Conservation (phyloP, 2,888 invertebrate species). For the Listrodromus nycthemerus region DNA sequence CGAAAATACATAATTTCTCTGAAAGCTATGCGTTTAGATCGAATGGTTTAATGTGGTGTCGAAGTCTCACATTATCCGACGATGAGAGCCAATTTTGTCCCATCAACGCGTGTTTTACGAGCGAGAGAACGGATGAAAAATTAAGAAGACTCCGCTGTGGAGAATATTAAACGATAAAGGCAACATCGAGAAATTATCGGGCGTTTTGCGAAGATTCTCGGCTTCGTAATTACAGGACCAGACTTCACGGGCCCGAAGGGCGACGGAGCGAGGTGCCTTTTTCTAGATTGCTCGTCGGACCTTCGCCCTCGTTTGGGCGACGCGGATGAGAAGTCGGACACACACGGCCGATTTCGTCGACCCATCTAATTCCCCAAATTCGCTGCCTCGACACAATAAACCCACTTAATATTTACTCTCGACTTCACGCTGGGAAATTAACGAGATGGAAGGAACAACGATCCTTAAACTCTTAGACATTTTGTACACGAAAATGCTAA, state of each 20-base stretch:
- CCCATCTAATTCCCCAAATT: background rate
- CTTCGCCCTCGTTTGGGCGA: conserved; percentile 34
- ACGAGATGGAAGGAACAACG: too few species aligned
- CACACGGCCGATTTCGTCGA: conserved; percentile 18
- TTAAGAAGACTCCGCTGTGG: conserved; percentile 12
- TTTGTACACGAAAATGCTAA: background rate
- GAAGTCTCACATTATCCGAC: conserved; percentile 37
- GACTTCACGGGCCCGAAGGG: conserved; percentile 29
- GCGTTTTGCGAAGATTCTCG: conserved; percentile 49
- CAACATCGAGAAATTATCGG: conserved; percentile 53
- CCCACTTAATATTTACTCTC: background rate
- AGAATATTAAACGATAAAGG: conserved; percentile 34
- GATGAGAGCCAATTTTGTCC: conserved; percentile 48
- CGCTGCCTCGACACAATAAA: background rate
- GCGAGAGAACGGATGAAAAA: conserved; percentile 35
- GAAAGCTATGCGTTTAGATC: conserved; percentile 33
- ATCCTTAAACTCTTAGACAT: background rate
- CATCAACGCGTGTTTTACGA: conserved; percentile 47
- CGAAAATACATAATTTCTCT: conserved; percentile 29
- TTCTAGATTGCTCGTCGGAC: conserved; percentile 57
- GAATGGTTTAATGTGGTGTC: conserved; percentile 39
- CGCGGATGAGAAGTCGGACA: conserved; percentile 15
- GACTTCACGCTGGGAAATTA: background rate
- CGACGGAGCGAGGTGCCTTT: conserved; percentile 63
- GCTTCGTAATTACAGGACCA: conserved; percentile 63